Conservation (phyloP, 2,888 invertebrate genomes). For the Drosophila siamana region DNA sequence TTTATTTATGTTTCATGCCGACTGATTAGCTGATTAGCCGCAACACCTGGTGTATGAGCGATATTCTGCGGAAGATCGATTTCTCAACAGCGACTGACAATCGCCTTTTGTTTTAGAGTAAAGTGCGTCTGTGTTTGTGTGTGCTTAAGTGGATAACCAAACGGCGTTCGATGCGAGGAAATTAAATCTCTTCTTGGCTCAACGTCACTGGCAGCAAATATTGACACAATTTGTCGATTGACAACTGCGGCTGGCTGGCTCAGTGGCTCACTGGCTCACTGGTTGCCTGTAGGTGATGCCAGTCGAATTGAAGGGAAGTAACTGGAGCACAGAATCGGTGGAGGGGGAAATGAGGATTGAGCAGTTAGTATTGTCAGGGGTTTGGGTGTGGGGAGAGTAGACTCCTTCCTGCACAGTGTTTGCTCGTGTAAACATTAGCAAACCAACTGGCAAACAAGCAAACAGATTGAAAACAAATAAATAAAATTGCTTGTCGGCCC, state of each 20-base stretch:
- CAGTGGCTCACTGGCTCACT: slow-evolving; percentile 8
- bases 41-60: slow-evolving; percentile 49
- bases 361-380: slow-evolving; percentile 6
- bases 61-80: slow-evolving; percentile 26
- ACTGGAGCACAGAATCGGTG: slow-evolving; percentile 4
- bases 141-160: slow-evolving; percentile 40
- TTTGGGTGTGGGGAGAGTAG: background rate
- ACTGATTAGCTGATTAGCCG: slow-evolving; percentile 19
- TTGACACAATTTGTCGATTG: slow-evolving; percentile 78
- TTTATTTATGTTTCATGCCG: slow-evolving; percentile 21
- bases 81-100: slow-evolving; percentile 14
- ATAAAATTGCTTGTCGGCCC: slow-evolving; percentile 69
- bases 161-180: slow-evolving; percentile 69
- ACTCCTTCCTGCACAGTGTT: slow-evolving; percentile 48
- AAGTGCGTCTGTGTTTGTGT: slow-evolving; percentile 3
- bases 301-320: slow-evolving; percentile 19
- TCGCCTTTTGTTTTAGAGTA: slow-evolving; percentile 17
- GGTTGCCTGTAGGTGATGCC: slow-evolving; percentile 22
- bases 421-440: slow-evolving; percentile 80
- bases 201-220: slow-evolving; percentile 72
- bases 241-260: slow-evolving; percentile 64
- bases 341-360: slow-evolving; percentile 8
- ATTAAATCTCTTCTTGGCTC: slow-evolving; percentile 77
- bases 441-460: slow-evolving; percentile 79
- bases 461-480: slow-evolving; percentile 79